Percentiles rank a stretch among this genome's conserved stretches.
phyloP scores from a whole-genome alignment of 92 coral and sea anemone species.

The Epizoanthus scotinus region DNA sequence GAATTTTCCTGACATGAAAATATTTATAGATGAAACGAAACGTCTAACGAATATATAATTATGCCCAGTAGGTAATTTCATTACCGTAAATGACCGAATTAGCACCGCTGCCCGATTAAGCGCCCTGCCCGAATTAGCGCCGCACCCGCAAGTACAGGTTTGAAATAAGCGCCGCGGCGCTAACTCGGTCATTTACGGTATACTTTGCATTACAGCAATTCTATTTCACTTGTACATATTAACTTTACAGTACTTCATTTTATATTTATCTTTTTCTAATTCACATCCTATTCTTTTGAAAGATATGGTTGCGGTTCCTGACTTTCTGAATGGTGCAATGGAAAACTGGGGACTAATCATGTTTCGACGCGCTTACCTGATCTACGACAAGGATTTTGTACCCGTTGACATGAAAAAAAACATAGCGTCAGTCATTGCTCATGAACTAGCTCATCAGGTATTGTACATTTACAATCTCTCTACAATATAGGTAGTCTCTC shows the following conservation, averaged over 20 bases:
- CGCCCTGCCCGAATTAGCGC: too few relatives aligned
- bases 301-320: constrained; percentile 61
- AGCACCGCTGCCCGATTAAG: too few relatives aligned
- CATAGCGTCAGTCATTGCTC: constrained; percentile 46
- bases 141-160: too few relatives aligned
- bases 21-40: neutral
- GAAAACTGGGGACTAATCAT: constrained; percentile 62
- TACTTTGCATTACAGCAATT: too few relatives aligned
- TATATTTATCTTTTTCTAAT: neutral
- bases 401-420: constrained; percentile 39
- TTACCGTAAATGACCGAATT: too few relatives aligned
- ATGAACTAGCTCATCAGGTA: constrained; percentile 65
- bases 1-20: too few relatives aligned
- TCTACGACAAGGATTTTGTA: constrained; percentile 45
- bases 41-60: neutral
- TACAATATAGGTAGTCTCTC: too few relatives aligned
- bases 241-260: neutral
- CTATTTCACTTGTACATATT: too few relatives aligned
- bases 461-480: neutral
- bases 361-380: constrained; percentile 52
- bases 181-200: too few relatives aligned
- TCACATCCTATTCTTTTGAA: neutral
- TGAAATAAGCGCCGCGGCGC: too few relatives aligned
- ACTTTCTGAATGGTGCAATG: constrained; percentile 63
- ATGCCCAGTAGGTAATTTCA: neutral